Base-by-base conservation (phyloP, 2,797 vertebrate genomes). In the Clarias laeviceps region DNA sequence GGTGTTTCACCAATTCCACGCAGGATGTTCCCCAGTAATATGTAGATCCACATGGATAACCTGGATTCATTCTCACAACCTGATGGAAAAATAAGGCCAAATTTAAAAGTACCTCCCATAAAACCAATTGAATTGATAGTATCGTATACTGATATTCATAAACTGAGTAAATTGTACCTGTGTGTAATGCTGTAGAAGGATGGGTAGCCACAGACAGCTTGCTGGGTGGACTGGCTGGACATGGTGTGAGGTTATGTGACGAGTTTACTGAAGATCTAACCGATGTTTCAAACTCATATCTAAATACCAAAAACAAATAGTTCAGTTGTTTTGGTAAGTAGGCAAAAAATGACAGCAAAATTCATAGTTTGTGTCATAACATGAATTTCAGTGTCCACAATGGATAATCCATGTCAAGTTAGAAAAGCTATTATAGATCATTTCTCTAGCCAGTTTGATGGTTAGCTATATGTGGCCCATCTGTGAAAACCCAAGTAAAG, bases 1-100 rank as follows among this genome's bases (percentile, higher is more conserved):
- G 96, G 96, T 4, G 96, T 96, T 91, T 97, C 96, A 50, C 96
- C 96, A 79, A 97, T 93, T 76, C 96, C 96, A 82, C 96, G 96
- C 50, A 97, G 87, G 54, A 96, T 94, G 82, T 97, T 97, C 15
- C 96, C 96, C 4, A 97, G 90, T 34, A 97, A 93, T 85, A 97
- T 93, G 32, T 96, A 97, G 73, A 96, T 92, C 96, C 96, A 97
- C 95, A 95, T 94, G 88, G 94, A 96, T 20, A 95, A 92, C 1
- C 93, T 93, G 65, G 91, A 84, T 89, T 96, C 96, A 32, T 90
- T 90, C 86, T 95, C 94, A 89, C 96, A 97, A 24, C 91, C 96
- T 96, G 82, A 40, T 34, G 37, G 17, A 18, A 27, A 50, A 82
- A 74, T 79, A 68, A 62, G 6, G 24, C 50, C 24, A 61, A 61